Base-by-base conservation (phyloP, 92 coral and sea anemone species). In the Micromussa lordhowensis region DNA sequence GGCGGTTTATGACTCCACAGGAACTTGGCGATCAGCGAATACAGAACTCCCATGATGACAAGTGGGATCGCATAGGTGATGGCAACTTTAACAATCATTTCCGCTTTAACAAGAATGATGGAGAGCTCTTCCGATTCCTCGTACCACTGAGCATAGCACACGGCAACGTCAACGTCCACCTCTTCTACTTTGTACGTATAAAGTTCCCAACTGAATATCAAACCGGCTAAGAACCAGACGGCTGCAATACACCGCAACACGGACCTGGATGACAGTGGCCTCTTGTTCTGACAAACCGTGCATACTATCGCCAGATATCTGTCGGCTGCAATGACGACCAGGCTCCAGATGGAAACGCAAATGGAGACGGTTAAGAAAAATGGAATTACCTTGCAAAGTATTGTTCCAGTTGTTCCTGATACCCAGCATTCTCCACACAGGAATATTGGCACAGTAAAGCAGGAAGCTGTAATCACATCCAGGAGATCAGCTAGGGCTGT, bases 21-120 rank as follows among this genome's bases (percentile, higher is more conserved):
- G 54, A 87, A 83, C 6, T 77, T 81, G 22, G 87, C 92, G 29
- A 93, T 93, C 57, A 91, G 5, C 13, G 86, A 87, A 54, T 93
- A 93, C 88, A 93, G 54, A 24, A 85, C 78, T 5, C 77, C 73
- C 90, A 93, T 90, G 26, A 91, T 24, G 16, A 84, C 24, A 57
- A 93, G 86, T 2, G 96, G 96, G 31, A 91, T 73, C 68, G 92
- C 94, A 82, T 93, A 93, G 85, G 91, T 84, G 80, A 91, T 31
- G 75, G 88, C 92, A 66, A 93, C 77, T 77, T 86, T 85, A 3
- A 85, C 84, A 36, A 83, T 70, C 91, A 88, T 80, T 76, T 93
- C 96, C 44, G n/a, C 77, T 77, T 53, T 30, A 69, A 64, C 14
- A 3, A 86, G 40, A 5, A 29, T 32, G 34, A 5, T 9, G 15